Evolutionary conservation across 2,113 vertebrate species (phyloP), one percentile per base, ranked within the genome.

Genomic region (Lanius collurio): DNA sequence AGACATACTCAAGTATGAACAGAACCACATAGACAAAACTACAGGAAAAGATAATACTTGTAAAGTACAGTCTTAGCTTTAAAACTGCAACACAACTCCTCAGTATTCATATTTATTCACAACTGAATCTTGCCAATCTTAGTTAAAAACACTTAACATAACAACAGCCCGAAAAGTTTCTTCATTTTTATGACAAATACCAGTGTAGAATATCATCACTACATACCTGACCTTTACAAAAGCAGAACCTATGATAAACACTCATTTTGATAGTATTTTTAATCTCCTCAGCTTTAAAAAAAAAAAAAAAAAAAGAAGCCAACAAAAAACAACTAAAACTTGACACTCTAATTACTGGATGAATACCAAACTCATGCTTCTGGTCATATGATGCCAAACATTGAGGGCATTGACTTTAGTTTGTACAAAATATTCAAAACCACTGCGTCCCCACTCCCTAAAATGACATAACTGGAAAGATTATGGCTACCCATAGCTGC

Each of bases 301-400:
- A 11, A 23, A 52, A 42, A 42, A 28, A 33, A 44, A 44, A 44
- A 52, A 46, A 24, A 11, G n/a, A 16, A 47, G 21, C 11, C 23
- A 41, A n/a, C 24, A 31, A 41, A 35, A 67, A 16, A 4, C 16
- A 46, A 10, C n/a, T 30, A 35, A 69, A 83, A 87, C 13, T 16
- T 21, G 12, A 42, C 39, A 82, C 30, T 26, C 27, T 39, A 70
- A 31, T 64, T 41, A 83, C 52, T 4, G 5, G 9, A 81, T 62
- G 84, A 82, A 87, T 37, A 74, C 15, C 4, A 5, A 94, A 89
- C 80, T 96, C 94, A 35, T 92, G 92, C 47, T 90, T 63, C 69
- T 26, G 83, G 44, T 97, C 93, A 96, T 79, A 95, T 86, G 94
- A 96, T 49, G 69, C 30, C 63, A 82, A 90, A 89, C 67, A 73